Conservation (phyloP, 2,113 vertebrate species). For the Hippolais icterina region DNA sequence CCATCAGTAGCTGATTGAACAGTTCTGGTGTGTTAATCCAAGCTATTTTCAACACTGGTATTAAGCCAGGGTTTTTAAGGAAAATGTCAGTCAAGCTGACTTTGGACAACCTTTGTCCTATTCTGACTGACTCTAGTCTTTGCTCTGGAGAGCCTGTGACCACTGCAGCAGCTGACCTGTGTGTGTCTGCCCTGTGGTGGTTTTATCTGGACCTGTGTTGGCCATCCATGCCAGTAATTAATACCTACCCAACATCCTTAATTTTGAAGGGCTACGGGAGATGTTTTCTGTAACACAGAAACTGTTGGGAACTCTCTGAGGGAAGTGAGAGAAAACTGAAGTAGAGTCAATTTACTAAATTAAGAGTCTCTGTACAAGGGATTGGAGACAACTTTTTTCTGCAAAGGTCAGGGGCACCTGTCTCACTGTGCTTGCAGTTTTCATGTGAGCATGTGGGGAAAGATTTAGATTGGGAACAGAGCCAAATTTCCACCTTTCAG, state of each 20-base stretch:
- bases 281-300: accelerated
- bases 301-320: not conserved
- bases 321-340: not conserved
- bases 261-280: not conserved
- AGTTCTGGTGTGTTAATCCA: not conserved
- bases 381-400: not conserved
- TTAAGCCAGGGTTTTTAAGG: not conserved
- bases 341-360: not conserved
- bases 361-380: not conserved
- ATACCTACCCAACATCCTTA: accelerated
- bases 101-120: not conserved
- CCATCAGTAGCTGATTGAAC: not conserved
- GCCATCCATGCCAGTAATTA: not conserved
- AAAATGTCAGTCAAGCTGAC: not conserved
- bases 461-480: not conserved
- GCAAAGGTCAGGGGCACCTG: not conserved
- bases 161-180: not conserved
- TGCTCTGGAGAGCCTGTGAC: not conserved
- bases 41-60: not conserved
- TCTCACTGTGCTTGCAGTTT: not conserved
- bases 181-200: not conserved
- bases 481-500: not conserved
- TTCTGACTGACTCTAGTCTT: not conserved
- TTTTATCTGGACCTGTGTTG: not conserved
- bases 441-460: not conserved